Base-by-base conservation (phyloP, 2,113 vertebrate species). In the Pungitius pungitius region DNA sequence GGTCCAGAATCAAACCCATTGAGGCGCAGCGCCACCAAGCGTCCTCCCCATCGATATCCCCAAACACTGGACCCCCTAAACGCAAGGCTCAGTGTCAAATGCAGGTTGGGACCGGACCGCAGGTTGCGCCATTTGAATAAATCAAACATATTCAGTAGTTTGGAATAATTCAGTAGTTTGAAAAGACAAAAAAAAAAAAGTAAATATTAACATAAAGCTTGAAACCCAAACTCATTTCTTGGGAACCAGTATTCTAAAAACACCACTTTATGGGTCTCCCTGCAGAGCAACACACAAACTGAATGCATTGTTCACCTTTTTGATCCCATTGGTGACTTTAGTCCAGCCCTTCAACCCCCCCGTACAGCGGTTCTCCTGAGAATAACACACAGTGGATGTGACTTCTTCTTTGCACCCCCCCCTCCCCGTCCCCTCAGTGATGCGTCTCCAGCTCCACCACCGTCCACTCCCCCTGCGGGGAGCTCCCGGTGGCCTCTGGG, bases 391-490 rank as follows among this genome's bases (percentile, higher is more conserved):
- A 35, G 33, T 35, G 33, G 5, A 35, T 35, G 33, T 35, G 33
- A 35, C 30, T 3, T 5, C 30, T 35, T 35, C 33, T 35, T 35
- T 35, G 20, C 45, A n/a, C 0, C 9, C 39, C 39, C 39, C 39
- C 12, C 12, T 10, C 3, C 12, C 39, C n/a, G n/a, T n/a, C n/a
- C 6, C 42, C 58, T 95, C 87, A 97, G 86, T 97, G 96, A 76
- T 97, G 96, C 0, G 96, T 96, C 84, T 97, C 96, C 85, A 97
- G 92, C 86, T 97, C 96, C 51, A 97, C 96, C 42, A 97, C 96
- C 0, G 95, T 97, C 96, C 96, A 97, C 83, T 97, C 96, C 1
- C 96, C 96, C 83, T 96, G 95, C 0, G 95, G 90, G 20, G 95
- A 94, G 60, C 91, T 94, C 27, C 94, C 94, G 2, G 93, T 89